Conservation (phyloP, 2,888 invertebrate genomes). For the Eilema caniola region DNA sequence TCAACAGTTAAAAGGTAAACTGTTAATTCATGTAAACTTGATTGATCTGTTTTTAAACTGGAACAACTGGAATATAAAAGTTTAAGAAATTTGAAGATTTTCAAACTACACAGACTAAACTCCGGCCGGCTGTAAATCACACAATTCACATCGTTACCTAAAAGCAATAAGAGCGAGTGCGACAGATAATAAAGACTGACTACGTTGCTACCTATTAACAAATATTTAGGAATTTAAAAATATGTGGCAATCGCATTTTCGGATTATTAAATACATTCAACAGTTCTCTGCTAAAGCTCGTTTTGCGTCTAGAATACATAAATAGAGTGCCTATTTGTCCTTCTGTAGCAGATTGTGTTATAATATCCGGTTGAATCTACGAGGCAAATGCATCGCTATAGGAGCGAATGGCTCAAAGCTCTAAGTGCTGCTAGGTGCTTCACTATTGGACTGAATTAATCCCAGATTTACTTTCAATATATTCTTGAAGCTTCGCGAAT, state of each 20-base stretch:
- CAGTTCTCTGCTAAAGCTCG: not conserved
- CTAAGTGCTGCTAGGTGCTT: conserved; percentile 27
- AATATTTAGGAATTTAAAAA: not conserved
- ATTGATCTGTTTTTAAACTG: not conserved
- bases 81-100: not conserved
- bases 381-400: conserved; percentile 32
- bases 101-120: too few relatives aligned
- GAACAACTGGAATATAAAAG: not conserved
- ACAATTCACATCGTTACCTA: too few relatives aligned
- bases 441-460: conserved; percentile 35
- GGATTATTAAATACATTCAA: not conserved
- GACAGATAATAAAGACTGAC: too few relatives aligned
- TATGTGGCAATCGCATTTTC: too few relatives aligned
- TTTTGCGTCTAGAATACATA: not conserved
- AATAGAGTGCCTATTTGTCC: conserved; percentile 20
- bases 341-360: conserved; percentile 19
- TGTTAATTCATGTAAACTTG: not conserved
- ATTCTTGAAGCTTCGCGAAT: conserved; percentile 18
- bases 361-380: conserved; percentile 27
- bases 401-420: conserved; percentile 29
- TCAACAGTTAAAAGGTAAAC: too few relatives aligned
- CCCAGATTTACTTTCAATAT: conserved; percentile 28
- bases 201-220: not conserved
- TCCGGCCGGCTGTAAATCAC: too few relatives aligned
- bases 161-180: too few relatives aligned